Base-by-base conservation (phyloP, 1,140 invertebrate species). In the Philotrypesis tridentata region DNA sequence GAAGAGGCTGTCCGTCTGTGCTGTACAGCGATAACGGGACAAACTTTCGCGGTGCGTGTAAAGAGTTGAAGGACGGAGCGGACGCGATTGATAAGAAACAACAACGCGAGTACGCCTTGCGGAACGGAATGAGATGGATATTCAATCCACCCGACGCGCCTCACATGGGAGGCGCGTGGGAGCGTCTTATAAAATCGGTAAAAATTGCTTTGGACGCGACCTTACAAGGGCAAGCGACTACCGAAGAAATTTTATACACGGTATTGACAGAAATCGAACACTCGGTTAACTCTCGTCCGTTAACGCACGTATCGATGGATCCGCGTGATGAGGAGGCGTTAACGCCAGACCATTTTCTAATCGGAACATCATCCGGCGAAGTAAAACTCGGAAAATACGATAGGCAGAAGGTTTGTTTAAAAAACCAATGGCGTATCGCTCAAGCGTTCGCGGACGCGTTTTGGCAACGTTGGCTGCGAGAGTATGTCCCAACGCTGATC, bases 11-110 rank as follows among this genome's bases (percentile, higher is more conserved):
- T 14, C 72, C 76, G 3, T 1, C 27, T 5, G 76, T 23, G 23
- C 71, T 87, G 0, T 83, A 81, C 21, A 84, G 82, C 1, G 88
- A 88, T 61, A 87, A 88, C 74, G 87, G 86, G 0, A 88, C 85
- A 0, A 89, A 88, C 77, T 77, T 89, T 31, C 73, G 85, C 17
- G 88, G 87, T 17, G 23, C 40, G 4, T 33, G 60, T 40, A 60
- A 25, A 40, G 76, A 76, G 29, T 27, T 76, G n/a, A n/a, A 25
- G 5, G 74, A 76, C 1, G 74, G 14, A 12, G 5, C 61, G 7
- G 74, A 9, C 9, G 8, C 33, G 65, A 61, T 77, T 65, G 29
- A 65, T 3, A 65, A 67, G 37, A 23, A 65, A 23, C 5, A 67
- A 14, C 17, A 40, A 11, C 0, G 25, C 9, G 17, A 27, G 29